Conservation (phyloP, 2,113 vertebrate species). For the Dolichotis patagonum region DNA sequence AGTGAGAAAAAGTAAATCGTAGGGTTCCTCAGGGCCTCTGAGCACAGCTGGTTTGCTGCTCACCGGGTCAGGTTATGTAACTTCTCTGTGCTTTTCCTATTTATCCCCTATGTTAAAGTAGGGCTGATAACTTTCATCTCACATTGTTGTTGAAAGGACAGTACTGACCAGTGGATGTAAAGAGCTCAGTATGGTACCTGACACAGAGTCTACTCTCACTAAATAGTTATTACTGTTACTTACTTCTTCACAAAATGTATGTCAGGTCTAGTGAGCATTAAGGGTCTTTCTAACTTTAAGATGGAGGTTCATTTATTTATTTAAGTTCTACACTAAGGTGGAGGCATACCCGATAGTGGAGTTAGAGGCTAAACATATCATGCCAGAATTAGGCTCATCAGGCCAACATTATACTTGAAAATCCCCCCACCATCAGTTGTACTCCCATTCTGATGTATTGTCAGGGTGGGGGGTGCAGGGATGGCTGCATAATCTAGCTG, state of each 20-base stretch:
- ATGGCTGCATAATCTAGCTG: neutral
- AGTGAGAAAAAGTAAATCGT: neutral
- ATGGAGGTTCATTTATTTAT: neutral
- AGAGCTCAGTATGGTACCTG: neutral
- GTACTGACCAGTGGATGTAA: neutral
- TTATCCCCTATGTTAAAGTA: neutral
- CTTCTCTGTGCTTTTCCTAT: neutral
- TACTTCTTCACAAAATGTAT: slow-evolving; percentile 5
- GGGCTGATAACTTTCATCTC: neutral
- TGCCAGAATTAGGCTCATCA: neutral
- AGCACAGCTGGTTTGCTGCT: neutral
- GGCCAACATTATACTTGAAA: neutral
- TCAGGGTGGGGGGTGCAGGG: neutral
- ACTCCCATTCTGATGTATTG: neutral
- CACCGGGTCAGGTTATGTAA: neutral
- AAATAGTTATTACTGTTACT: neutral
- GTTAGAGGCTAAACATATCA: neutral
- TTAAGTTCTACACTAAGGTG: neutral
- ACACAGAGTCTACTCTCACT: neutral
- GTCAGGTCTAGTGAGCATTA: neutral
- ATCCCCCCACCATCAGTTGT: neutral
- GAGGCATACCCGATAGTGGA: neutral
- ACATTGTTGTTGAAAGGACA: neutral
- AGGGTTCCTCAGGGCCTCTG: neutral
- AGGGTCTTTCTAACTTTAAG: neutral